Percentiles rank a stretch among this genome's conserved stretches.
Conservation (phyloP, 2,797 vertebrate genomes). For the Bothrops alternatus region DNA sequence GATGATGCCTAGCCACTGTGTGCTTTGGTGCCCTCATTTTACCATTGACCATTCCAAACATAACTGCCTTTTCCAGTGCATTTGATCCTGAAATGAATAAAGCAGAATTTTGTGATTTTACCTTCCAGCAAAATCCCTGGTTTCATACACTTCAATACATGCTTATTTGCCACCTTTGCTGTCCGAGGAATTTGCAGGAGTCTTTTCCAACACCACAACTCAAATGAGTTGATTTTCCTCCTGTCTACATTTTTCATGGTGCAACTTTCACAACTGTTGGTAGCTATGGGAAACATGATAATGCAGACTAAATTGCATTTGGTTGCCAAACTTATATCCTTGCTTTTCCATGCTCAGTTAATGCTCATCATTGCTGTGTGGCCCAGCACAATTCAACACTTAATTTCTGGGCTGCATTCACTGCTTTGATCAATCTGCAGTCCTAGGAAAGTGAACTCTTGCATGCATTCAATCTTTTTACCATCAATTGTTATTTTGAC, state of each 20-base stretch:
- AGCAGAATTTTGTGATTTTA: background rate
- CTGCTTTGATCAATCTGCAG: background rate
- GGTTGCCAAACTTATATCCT: background rate
- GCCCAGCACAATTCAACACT: background rate
- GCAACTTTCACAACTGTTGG: too few species aligned
- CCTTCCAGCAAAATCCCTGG: background rate
- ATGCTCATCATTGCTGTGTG: background rate
- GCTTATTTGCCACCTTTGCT: background rate
- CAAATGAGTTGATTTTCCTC: background rate
- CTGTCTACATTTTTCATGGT: too few species aligned
- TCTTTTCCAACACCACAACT: background rate
- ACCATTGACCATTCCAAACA: background rate
- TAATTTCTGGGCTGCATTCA: background rate
- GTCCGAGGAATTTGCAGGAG: background rate
- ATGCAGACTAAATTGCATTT: background rate
- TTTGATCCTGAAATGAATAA: background rate
- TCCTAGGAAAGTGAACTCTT: background rate
- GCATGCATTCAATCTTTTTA: background rate
- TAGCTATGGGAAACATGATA: background rate
- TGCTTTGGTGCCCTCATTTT: background rate
- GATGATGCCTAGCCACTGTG: background rate
- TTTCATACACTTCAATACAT: background rate
- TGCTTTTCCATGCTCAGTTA: background rate
- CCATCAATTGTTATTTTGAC: background rate
- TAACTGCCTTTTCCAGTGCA: background rate